phyloP scores from a whole-genome alignment of 2,797 vertebrate species.

The Pempheris klunzingeri region DNA sequence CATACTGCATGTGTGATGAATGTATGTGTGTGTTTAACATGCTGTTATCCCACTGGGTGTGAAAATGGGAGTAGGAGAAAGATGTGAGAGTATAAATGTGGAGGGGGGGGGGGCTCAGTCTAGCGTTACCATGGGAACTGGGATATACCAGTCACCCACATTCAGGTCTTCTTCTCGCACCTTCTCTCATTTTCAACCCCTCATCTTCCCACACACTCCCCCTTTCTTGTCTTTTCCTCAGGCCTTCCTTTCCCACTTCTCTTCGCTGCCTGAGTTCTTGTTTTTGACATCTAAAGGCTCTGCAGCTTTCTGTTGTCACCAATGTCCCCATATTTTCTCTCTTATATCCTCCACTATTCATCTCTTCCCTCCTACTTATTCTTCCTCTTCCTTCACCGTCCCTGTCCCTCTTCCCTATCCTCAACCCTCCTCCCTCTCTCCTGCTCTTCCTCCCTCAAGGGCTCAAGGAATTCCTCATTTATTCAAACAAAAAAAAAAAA shows the following conservation, averaged over 20 bases:
- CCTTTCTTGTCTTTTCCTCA: slow-evolving; percentile 26
- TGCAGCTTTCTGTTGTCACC: neutral
- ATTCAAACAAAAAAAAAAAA: slow-evolving; percentile 43
- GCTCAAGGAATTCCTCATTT: slow-evolving; percentile 52
- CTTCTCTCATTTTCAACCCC: slow-evolving; percentile 15
- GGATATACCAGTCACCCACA: slow-evolving; percentile 78
- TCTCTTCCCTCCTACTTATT: neutral
- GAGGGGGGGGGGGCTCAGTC: slow-evolving; percentile 27
- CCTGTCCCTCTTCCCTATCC: neutral
- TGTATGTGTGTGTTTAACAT: slow-evolving; percentile 40
- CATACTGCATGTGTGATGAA: too few relatives aligned
- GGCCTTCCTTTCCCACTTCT: slow-evolving; percentile 23
- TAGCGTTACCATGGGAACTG: slow-evolving; percentile 87
- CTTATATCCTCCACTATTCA: neutral
- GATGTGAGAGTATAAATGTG: slow-evolving; percentile 21
- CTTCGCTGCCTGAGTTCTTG: slow-evolving; percentile 42
- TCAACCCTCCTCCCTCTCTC: slow-evolving; percentile 3
- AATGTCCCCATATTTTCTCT: too few relatives aligned
- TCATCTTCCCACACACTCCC: slow-evolving; percentile 25
- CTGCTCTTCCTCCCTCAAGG: too few relatives aligned
- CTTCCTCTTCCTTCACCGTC: slow-evolving; percentile 8
- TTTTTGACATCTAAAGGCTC: slow-evolving; percentile 16
- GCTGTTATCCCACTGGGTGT: slow-evolving; percentile 52
- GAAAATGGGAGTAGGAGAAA: slow-evolving; percentile 55
- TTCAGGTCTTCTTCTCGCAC: slow-evolving; percentile 61